A percentile compares a stretch with the other conserved stretches of the same genome.
Evolutionary conservation across 2,113 vertebrate genomes (phyloP).

Genomic region (Procapra przewalskii): DNA sequence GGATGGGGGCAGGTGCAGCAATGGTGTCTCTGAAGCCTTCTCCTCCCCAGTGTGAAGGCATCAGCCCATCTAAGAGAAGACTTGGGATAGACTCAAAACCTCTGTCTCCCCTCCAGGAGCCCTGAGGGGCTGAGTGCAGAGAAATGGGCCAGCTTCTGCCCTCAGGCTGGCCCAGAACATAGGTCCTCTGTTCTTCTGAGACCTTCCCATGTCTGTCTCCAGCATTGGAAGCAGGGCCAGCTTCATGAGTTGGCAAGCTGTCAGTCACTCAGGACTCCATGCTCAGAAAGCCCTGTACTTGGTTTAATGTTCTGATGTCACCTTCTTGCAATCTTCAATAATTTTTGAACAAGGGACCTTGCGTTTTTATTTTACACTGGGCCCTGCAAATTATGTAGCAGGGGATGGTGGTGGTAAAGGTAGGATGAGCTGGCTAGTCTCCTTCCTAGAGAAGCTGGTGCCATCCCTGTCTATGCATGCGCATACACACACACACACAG

Average conservation of each 20-base stretch:
- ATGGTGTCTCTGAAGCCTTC: neutral
- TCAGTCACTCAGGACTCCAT: neutral
- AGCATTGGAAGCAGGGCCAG: neutral
- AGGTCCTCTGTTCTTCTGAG: neutral
- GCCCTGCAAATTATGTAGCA: neutral
- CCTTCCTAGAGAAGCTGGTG: neutral
- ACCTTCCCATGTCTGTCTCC: neutral
- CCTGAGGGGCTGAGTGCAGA: neutral
- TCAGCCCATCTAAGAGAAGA: neutral
- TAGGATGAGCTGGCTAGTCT: neutral
- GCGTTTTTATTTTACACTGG: neutral
- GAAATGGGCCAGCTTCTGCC: neutral
- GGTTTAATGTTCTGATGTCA: neutral
- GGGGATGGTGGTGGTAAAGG: neutral
- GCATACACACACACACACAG: fast-evolving
- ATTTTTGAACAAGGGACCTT: neutral
- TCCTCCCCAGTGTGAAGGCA: neutral
- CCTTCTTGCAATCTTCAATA: neutral
- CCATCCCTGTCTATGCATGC: too few species aligned
- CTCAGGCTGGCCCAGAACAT: neutral
- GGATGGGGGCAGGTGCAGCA: neutral
- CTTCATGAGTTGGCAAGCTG: neutral
- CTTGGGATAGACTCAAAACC: neutral
- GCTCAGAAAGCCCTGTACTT: neutral
- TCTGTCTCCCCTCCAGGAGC: neutral